Conservation (phyloP, 2,113 vertebrate genomes). For the Cavia porcellus region DNA sequence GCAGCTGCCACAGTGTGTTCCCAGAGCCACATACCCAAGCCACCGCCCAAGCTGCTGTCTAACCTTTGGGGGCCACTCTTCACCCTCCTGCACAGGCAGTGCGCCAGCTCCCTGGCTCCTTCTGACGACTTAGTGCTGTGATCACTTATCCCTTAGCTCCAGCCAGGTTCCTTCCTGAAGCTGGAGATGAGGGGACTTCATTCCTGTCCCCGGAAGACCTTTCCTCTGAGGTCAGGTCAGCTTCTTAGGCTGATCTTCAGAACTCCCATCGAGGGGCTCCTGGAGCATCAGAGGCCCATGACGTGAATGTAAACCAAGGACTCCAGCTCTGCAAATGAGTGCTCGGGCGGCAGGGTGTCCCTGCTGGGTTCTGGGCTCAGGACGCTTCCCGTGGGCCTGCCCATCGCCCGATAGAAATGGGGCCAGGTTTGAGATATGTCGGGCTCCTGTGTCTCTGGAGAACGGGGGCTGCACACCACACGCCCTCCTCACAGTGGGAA, state of each 20-base stretch:
- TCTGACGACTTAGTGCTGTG: not conserved
- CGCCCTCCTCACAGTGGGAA: not conserved
- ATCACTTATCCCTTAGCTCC: not conserved
- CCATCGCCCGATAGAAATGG: not conserved
- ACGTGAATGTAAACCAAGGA: not conserved
- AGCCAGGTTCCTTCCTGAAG: not conserved
- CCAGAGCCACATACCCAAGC: too few species aligned
- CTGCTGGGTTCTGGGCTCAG: not conserved
- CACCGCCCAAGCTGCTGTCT: too few species aligned
- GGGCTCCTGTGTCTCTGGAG: not conserved
- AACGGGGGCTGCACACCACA: not conserved
- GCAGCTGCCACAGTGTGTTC: accelerated
- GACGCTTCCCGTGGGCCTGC: too few species aligned
- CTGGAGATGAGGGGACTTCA: not conserved
- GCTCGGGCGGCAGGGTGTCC: not conserved
- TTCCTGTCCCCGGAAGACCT: not conserved
- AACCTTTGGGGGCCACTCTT: not conserved
- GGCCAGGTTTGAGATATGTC: not conserved
- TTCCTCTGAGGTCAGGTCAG: not conserved
- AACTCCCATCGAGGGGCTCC: not conserved
- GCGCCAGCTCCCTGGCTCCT: not conserved
- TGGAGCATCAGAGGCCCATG: not conserved
- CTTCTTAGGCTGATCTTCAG: not conserved
- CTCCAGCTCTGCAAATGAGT: not conserved
- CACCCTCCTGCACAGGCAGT: not conserved